These are phyloP conservation scores for Tenodera sinensis DNA, from an alignment of 2,888 invertebrate genomes.

Conservation along the genomic window DNA sequence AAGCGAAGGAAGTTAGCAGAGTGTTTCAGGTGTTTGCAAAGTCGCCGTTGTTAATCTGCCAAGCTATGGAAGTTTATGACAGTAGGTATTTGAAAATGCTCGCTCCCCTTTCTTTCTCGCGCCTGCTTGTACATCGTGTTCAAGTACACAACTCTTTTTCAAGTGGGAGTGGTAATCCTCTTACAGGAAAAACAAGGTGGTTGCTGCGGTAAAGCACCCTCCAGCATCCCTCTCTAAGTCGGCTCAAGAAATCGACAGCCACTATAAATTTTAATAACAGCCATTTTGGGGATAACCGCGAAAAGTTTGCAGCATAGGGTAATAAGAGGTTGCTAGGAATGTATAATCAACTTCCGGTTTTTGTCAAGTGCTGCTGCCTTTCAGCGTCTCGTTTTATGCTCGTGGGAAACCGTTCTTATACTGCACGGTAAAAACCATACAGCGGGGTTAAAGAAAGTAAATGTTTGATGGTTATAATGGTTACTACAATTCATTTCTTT, in stretches of 20 bases:
- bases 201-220: background rate
- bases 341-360: slow-evolving; percentile 3
- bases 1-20: too few species aligned
- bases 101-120: background rate
- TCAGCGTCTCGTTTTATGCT: background rate
- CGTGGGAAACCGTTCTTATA: background rate
- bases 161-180: background rate
- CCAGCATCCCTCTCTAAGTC: background rate
- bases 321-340: background rate
- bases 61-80: background rate
- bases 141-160: background rate
- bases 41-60: background rate
- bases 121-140: background rate
- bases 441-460: too few species aligned
- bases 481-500: too few species aligned
- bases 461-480: too few species aligned
- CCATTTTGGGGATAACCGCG: background rate
- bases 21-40: too few species aligned
- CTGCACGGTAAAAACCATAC: too few species aligned
- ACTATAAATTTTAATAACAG: slow-evolving; percentile 15
- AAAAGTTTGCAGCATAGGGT: background rate
- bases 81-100: background rate
- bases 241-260: slow-evolving; percentile 3
- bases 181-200: slow-evolving; percentile 7
- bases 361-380: background rate